Percentiles rank a stretch among this genome's conserved stretches.
These are phyloP conservation scores for Helostoma temminkii DNA, from an alignment of 2,797 vertebrate species.

Conservation along the genomic window DNA sequence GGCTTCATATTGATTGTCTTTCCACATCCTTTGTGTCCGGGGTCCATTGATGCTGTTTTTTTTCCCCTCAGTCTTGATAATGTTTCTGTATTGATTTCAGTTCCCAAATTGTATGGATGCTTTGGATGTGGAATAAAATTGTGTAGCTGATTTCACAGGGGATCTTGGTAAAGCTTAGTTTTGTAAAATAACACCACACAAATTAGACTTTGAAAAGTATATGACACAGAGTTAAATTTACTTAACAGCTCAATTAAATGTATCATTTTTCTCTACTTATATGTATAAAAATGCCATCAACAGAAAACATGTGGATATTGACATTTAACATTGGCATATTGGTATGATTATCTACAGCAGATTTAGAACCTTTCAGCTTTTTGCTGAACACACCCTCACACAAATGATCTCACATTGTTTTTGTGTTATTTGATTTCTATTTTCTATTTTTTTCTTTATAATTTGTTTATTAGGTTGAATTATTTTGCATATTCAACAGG, in stretches of 20 bases:
- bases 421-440: neutral
- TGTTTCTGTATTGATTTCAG: constrained; percentile 63
- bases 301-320: neutral
- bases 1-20: constrained; percentile 47
- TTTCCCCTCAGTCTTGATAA: constrained; percentile 40
- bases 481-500: constrained; percentile 16
- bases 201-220: neutral
- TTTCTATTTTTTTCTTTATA: neutral
- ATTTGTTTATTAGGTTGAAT: constrained; percentile 1
- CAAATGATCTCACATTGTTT: neutral
- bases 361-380: neutral
- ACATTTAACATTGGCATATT: neutral
- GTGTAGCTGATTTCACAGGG: constrained; percentile 28
- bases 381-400: neutral
- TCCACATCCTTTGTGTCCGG: constrained; percentile 44
- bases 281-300: neutral
- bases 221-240: neutral
- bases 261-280: neutral
- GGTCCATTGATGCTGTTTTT: constrained; percentile 33
- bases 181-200: neutral
- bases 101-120: constrained; percentile 3
- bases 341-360: neutral
- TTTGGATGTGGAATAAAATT: constrained; percentile 36
- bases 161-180: constrained; percentile 1
- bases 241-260: neutral